Evolutionary conservation across 1,140 invertebrate genomes (phyloP).

Genomic region (Thereuonema tuberculata): DNA sequence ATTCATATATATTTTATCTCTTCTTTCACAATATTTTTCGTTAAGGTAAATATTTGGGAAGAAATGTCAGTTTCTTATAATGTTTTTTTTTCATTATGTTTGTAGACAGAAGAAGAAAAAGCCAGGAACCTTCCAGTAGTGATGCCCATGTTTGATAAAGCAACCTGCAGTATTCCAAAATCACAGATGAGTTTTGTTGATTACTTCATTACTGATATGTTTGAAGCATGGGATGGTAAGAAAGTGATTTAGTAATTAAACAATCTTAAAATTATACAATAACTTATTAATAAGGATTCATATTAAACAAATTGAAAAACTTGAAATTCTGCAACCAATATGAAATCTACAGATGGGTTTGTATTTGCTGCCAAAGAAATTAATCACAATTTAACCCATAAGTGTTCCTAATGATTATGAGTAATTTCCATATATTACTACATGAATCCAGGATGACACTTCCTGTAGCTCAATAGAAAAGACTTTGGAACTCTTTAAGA

Average conservation of each 20-base stretch:
- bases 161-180: constrained; percentile 85
- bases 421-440: too few species aligned
- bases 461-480: too few species aligned
- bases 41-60: too few species aligned
- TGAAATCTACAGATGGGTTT: neutral
- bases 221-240: constrained; percentile 90
- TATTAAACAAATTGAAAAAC: neutral
- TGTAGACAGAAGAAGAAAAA: constrained; percentile 86
- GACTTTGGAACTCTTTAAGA: too few species aligned
- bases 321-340: neutral
- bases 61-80: too few species aligned
- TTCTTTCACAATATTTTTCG: too few species aligned
- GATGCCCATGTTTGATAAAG: constrained; percentile 91
- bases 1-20: too few species aligned
- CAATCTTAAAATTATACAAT: neutral
- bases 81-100: too few species aligned
- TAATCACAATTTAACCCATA: neutral
- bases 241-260: constrained; percentile 5
- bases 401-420: too few species aligned
- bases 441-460: too few species aligned
- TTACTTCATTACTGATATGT: constrained; percentile 93
- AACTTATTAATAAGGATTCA: neutral
- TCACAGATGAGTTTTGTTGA: constrained; percentile 94
- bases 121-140: constrained; percentile 67
- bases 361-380: neutral